Percentiles rank a stretch among this genome's conserved stretches.
phyloP scores from a whole-genome alignment of 2,797 vertebrate genomes.

The Tinamus major region DNA sequence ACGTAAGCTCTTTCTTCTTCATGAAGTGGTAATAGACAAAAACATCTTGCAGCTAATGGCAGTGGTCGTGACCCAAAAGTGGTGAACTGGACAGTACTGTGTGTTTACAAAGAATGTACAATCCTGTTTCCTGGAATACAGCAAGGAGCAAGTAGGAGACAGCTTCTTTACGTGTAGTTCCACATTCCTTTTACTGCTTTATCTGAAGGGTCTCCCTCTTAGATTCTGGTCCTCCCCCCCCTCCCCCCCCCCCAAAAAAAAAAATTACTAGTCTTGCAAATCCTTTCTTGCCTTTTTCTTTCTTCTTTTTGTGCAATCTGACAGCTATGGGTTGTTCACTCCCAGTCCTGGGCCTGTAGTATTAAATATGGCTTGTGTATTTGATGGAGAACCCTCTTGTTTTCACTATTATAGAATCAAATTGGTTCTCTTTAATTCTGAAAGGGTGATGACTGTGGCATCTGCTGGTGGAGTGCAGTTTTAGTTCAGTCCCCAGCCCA shows the following conservation, averaged over 20 bases:
- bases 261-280: not conserved
- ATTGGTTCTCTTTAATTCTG: not conserved
- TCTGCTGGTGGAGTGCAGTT: not conserved
- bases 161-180: not conserved
- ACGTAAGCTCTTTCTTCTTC: not conserved
- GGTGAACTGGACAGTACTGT: not conserved
- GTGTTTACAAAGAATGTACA: not conserved
- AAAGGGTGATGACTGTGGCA: not conserved
- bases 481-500: not conserved
- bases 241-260: accelerated
- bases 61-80: not conserved
- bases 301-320: not conserved
- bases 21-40: not conserved
- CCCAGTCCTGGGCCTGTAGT: not conserved
- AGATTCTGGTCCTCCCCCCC: not conserved
- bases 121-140: not conserved
- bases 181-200: not conserved
- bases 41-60: not conserved
- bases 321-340: not conserved
- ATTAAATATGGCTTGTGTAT: not conserved
- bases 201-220: not conserved
- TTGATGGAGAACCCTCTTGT: not conserved
- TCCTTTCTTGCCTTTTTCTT: not conserved
- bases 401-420: not conserved
- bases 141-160: not conserved